Base-by-base conservation (phyloP, 2,113 vertebrate species). In the Apeltes quadracus region DNA sequence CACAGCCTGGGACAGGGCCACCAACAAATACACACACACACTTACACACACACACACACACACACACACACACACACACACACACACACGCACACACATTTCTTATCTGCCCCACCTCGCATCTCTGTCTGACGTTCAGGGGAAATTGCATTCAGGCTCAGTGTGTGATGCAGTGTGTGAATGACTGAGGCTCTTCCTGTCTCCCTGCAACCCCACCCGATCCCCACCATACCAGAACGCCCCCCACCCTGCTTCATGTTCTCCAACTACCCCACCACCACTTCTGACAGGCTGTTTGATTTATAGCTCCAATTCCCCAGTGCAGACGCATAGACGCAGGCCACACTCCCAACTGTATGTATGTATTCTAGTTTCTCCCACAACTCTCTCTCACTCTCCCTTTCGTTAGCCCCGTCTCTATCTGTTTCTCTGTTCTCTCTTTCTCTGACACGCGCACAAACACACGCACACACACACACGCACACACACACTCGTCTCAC, bases 301-400 rank as follows among this genome's bases (percentile, higher is more conserved):
- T 94, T 94, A 94, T 94, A 91, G 89, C 90, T 93, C 90, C 92
- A 92, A 92, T 93, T 94, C 93, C 91, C 88, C 72, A 82, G 87
- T 34, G 89, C 89, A 92, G 91, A 92, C 84, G 87, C 82, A 84
- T 34, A 91, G 90, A 93, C 80, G 71, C 85, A 87, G 86, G 84
- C 84, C 83, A 83, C 87, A 89, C 90, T 93, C 84, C 87, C 85
- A 88, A 91, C 89, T 88, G 87, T 90, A 90, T 93, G 85, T 92
- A 90, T 91, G 89, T 91, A 88, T 92, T 92, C 92, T 85, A 89
- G 81, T 85, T 80, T 54, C 74, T 86, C 70, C 83, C 64, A 46
- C 54, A 72, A 39, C 70, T 70, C 69, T n/a, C 56, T n/a, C 76
- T 67, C 75, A 13, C 67, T 74, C 70, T 78, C 50, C 57, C 44